phyloP scores from a whole-genome alignment of 1,140 invertebrate genomes.

The Nautilus pompilius region DNA sequence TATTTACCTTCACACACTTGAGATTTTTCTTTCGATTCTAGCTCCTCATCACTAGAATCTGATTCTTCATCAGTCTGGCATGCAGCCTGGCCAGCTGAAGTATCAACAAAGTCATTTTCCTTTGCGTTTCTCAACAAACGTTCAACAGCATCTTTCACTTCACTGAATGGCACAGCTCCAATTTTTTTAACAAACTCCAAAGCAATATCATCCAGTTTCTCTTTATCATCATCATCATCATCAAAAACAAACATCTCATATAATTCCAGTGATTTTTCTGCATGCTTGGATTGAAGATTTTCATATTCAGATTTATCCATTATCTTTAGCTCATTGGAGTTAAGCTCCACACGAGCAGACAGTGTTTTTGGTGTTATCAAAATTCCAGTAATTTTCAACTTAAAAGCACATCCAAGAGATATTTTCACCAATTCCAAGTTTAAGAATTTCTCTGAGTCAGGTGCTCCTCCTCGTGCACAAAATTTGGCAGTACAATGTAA shows the following conservation, averaged over 20 bases:
- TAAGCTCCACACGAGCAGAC: slow-evolving; percentile 19
- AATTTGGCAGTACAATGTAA: slow-evolving; percentile 36
- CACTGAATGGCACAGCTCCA: neutral
- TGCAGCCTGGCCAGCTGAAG: too few relatives aligned
- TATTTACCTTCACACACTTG: too few relatives aligned
- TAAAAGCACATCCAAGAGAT: slow-evolving; percentile 21
- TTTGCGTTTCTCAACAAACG: too few relatives aligned
- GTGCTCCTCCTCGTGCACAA: slow-evolving; percentile 19
- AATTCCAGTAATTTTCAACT: slow-evolving; percentile 21
- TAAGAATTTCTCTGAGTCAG: slow-evolving; percentile 17
- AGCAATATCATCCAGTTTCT: neutral
- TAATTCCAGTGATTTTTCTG: neutral
- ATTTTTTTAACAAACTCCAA: neutral
- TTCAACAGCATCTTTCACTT: too few relatives aligned
- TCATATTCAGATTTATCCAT: slow-evolving; percentile 24
- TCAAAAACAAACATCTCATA: neutral
- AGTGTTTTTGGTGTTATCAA: slow-evolving; percentile 24
- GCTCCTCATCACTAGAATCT: too few relatives aligned
- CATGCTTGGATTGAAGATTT: slow-evolving; percentile 6
- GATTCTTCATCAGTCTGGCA: too few relatives aligned
- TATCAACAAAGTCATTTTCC: too few relatives aligned
- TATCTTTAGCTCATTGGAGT: slow-evolving; percentile 8
- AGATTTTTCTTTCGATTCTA: too few relatives aligned
- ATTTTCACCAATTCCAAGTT: slow-evolving; percentile 17
- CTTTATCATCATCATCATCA: neutral